Base-by-base conservation (phyloP, 2,113 vertebrate genomes). In the Apeltes quadracus region DNA sequence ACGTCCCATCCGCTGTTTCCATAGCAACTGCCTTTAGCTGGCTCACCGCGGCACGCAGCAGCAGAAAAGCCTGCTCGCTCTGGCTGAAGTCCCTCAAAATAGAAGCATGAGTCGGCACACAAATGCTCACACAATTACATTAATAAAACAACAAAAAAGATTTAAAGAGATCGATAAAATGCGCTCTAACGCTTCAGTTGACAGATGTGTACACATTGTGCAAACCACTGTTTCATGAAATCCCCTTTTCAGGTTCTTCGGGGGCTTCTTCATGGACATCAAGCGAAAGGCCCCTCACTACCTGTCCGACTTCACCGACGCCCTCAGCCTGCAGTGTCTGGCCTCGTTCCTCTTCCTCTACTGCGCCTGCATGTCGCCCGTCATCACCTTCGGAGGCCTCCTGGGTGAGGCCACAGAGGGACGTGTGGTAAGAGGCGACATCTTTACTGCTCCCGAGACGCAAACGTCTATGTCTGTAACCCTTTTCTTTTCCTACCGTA, bases 271-370 rank as follows among this genome's bases (percentile, higher is more conserved):
- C 83, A 74, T 95, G 90, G 98, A 99, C 92, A 91, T 99, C 90
- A 99, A 98, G 93, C 95, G 98, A 78, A 99, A 99, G 93, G 96
- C 94, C 69, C 96, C 95, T 23, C 96, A 96, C 93, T 98, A 97
- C 92, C 91, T 96, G 93, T 98, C 97, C 55, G 98, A 99, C 94
- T 98, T 95, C 95, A 95, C 94, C 8, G 98, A 99, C 62, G 98
- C 96, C 78, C 61, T 98, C 90, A 99, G 96, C 78, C 92, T 99
- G 82, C 97, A 99, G 89, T 99, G 98, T 95, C 90, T 99, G 90
- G 98, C 98, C 79, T 99, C 98, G n/a, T 97, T 99, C 93, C 94
- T 99, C 20, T 99, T 99, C 89, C 96, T 99, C 77, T 99, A 99
- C 94, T 99, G 98, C 90, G 98, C 98, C 72, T 99, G 98, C 90